Percentiles rank a stretch among this genome's conserved stretches.
Conservation (phyloP, 2,888 invertebrate genomes). For the Mimumesa dahlbomi region DNA sequence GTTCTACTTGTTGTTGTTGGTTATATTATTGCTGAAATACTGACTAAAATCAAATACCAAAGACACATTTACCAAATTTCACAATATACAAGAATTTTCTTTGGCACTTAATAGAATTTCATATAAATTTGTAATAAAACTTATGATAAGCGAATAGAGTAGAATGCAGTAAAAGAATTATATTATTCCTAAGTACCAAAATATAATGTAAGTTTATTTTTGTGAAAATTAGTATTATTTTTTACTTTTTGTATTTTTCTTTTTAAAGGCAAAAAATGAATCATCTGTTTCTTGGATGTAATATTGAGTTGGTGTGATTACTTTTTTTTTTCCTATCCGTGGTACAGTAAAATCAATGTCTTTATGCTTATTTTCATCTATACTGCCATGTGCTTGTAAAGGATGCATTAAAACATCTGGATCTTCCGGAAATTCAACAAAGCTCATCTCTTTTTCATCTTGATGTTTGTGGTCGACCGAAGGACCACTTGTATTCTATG, state of each 20-base stretch:
- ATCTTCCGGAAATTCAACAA: slow-evolving; percentile 48
- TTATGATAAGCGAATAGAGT: not conserved
- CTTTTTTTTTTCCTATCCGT: slow-evolving; percentile 49
- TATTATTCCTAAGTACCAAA: not conserved
- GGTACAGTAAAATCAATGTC: slow-evolving; percentile 46
- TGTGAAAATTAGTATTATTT: slow-evolving; percentile 5
- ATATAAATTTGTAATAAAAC: not conserved
- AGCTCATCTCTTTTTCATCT: not conserved
- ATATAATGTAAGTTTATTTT: not conserved
- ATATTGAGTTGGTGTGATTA: slow-evolving; percentile 38
- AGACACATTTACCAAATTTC: not conserved
- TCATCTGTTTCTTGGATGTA: slow-evolving; percentile 29
- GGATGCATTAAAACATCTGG: slow-evolving; percentile 52
- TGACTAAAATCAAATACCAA: too few relatives aligned
- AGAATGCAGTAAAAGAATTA: not conserved
- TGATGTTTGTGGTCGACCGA: not conserved
- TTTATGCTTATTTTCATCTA: slow-evolving; percentile 37
- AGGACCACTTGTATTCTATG: slow-evolving; percentile 5
- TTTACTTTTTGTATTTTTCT: slow-evolving; percentile 2
- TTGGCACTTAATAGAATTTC: not conserved
- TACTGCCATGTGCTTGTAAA: slow-evolving; percentile 40
- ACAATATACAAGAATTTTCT: not conserved
- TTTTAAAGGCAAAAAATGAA: slow-evolving; percentile 49
- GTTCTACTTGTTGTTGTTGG: too few relatives aligned
- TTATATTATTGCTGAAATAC: too few relatives aligned